Conservation (phyloP, 2,113 vertebrate genomes). For the Pelobates fuscus region DNA sequence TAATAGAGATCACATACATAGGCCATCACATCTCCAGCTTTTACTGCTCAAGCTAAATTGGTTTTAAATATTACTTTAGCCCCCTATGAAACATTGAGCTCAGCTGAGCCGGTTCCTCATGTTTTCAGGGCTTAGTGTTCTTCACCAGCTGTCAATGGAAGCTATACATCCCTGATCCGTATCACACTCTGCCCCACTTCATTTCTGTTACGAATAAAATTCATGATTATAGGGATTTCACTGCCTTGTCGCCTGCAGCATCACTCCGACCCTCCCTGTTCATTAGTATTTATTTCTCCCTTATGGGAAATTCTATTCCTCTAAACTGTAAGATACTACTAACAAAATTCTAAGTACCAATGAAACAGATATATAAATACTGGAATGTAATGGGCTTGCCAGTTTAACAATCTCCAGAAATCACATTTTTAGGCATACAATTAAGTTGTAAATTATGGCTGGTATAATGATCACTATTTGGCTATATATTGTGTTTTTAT, state of each 20-base stretch:
- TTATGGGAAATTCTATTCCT: background rate
- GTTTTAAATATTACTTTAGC: conserved; percentile 51
- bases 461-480: too few relatives aligned
- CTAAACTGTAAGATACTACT: background rate
- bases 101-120: conserved; percentile 38
- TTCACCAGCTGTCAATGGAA: conserved; percentile 47
- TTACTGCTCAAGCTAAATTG: conserved; percentile 47
- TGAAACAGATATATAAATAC: background rate
- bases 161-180: conserved; percentile 47
- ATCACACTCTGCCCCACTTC: conserved; percentile 35
- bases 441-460: too few relatives aligned
- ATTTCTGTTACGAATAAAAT: conserved; percentile 38
- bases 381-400: background rate
- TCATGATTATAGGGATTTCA: conserved; percentile 43
- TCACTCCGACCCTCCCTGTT: background rate
- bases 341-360: background rate
- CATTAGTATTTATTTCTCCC: conserved; percentile 7
- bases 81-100: conserved; percentile 48
- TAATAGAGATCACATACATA: conserved; percentile 44
- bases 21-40: conserved; percentile 32
- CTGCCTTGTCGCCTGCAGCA: background rate
- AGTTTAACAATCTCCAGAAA: background rate
- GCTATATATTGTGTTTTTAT: too few relatives aligned
- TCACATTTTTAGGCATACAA: too few relatives aligned
- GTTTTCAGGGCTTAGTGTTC: conserved; percentile 40